Evolutionary conservation across 2,888 invertebrate genomes (phyloP).

Genomic region (Xanthostigma xanthostigma): DNA sequence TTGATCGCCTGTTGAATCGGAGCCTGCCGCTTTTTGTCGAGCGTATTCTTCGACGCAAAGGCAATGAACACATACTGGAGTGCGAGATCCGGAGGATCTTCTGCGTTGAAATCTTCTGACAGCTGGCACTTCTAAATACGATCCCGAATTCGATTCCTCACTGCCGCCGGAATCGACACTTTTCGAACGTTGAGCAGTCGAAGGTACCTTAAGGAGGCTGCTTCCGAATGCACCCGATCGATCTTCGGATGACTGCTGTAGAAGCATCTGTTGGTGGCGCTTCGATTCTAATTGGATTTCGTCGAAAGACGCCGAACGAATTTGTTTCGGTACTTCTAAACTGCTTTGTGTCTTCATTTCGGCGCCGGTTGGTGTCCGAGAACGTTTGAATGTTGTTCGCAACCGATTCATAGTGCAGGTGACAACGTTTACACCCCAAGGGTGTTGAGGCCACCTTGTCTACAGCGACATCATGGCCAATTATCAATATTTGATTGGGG

Average conservation of each 20-base stretch:
- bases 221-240: slow-evolving; percentile 12
- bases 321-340: slow-evolving; percentile 80
- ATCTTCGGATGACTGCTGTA: slow-evolving; percentile 16
- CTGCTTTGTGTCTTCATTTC: slow-evolving; percentile 88
- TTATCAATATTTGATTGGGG: too few species aligned
- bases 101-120: slow-evolving; percentile 43
- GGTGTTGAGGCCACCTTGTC: not conserved
- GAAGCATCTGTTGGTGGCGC: slow-evolving; percentile 31
- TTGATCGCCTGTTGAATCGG: slow-evolving; percentile 25
- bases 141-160: slow-evolving; percentile 54
- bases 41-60: slow-evolving; percentile 61
- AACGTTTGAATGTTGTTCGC: slow-evolving; percentile 76
- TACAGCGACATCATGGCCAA: too few species aligned
- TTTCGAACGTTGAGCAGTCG: slow-evolving; percentile 47
- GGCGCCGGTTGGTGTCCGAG: slow-evolving; percentile 74
- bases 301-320: slow-evolving; percentile 80
- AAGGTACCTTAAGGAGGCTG: slow-evolving; percentile 13
- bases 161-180: slow-evolving; percentile 68
- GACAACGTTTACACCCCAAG: slow-evolving; percentile 19
- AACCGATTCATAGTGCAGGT: slow-evolving; percentile 55
- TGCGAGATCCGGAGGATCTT: slow-evolving; percentile 47
- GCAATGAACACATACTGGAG: slow-evolving; percentile 63
- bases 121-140: slow-evolving; percentile 32
- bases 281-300: slow-evolving; percentile 72
- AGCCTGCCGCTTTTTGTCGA: slow-evolving; percentile 33